These are phyloP conservation scores for Tenthredo notha DNA, from an alignment of 2,888 invertebrate genomes.

Conservation along the genomic window DNA sequence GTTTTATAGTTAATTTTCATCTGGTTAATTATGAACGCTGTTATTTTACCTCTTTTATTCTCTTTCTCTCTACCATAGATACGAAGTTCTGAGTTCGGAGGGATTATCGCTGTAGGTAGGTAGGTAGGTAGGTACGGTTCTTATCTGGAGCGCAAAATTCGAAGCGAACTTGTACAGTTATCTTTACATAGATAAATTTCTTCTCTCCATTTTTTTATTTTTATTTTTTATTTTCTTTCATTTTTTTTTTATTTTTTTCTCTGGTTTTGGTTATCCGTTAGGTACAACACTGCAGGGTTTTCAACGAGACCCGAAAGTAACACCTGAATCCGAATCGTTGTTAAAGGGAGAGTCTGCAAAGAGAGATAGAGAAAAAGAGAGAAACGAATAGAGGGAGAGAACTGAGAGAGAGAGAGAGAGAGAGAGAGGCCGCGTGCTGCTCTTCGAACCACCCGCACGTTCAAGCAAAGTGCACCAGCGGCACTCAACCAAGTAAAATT, in stretches of 20 bases:
- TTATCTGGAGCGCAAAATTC: background rate
- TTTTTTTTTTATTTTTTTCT: background rate
- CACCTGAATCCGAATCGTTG: constrained; percentile 40
- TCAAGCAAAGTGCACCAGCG: constrained; percentile 47
- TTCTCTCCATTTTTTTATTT: background rate
- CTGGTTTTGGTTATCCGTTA: background rate
- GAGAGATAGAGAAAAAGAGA: background rate
- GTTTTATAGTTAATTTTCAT: background rate
- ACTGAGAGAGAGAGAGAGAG: background rate
- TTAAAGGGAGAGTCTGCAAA: constrained; percentile 31
- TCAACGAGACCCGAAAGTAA: constrained; percentile 10
- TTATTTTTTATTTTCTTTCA: background rate
- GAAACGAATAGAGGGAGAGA: background rate
- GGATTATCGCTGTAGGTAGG: background rate
- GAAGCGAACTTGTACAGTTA: constrained; percentile 3
- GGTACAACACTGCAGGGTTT: background rate
- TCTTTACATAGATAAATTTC: background rate
- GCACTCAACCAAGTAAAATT: background rate
- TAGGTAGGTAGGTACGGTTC: background rate
- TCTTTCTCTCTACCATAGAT: background rate
- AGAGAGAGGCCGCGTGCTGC: constrained; percentile 3
- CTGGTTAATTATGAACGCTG: background rate
- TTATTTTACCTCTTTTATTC: background rate
- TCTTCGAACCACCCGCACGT: constrained; percentile 43
- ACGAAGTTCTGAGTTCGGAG: background rate